Base-by-base conservation (phyloP, 2,113 vertebrate species). In the Eulemur rufifrons region DNA sequence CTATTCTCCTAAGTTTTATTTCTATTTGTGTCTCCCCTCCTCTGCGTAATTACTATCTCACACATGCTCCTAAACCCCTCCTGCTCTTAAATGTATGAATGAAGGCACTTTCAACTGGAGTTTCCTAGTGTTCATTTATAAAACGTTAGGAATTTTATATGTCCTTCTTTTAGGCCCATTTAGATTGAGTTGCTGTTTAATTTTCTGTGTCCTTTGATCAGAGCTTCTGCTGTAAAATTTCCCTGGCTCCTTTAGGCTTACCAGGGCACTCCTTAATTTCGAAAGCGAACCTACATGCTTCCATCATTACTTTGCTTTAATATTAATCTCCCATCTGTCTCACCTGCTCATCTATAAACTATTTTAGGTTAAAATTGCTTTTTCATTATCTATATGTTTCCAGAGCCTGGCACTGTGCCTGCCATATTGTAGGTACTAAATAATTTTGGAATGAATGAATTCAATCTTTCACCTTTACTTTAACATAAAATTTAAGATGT, bases 401-500 rank as follows among this genome's bases (percentile, higher is more conserved):
- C 74, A 86, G 86, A 96, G 17, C 23, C 59, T 94, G 73, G 73
- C 73, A 83, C 42, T 23, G 4, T 39, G 34, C 59, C 63, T 93
- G 15, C 11, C 25, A 68, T 76, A 84, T 91, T 89, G 80, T 86
- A 91, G 45, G 18, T 64, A 64, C 10, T 91, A 96, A 86, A 96
- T 94, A 95, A 88, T 52, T 87, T 94, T 68, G 69, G 6, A 68
- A 68, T 85, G 93, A 76, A 42, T 95, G 39, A 71, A 90, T 59
- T 94, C 73, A 87, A 91, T 73, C n/a, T 81, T 91, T 95, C 39
- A 84, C 63, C 71, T 95, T 32, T 59, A 81, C 42, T 80, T 96
- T 89, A 95, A 52, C 52, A 96, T 84, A 86, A 97, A 97, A 76
- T 80, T 71, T 95, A 86, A 97, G 78, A 95, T 93, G 95, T 80